Evolutionary conservation across 2,113 vertebrate species (phyloP), one percentile per base, ranked within the genome.

Genomic region (Coracopsis vasa): DNA sequence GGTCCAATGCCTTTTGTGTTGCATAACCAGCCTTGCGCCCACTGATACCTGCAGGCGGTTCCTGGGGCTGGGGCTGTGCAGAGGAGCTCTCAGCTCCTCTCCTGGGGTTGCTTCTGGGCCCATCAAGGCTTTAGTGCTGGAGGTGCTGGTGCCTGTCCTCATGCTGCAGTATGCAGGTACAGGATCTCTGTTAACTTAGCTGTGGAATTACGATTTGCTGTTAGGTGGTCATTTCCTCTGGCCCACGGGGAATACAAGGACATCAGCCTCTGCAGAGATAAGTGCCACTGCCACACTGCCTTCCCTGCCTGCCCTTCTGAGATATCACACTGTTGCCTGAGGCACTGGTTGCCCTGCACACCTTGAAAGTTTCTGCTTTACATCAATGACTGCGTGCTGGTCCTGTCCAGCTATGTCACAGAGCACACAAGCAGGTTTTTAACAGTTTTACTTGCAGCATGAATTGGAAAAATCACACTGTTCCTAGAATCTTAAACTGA

Each of bases 21-120:
- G 25, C 6, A 1, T 60, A 54, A 54, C 25, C 15, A 69, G 47
- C 45, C 28, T 44, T 25, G 47, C 0, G 0, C 31, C 1, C 0
- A 21, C 18, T 37, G 70, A 54, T 23, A 45, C 17, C 25, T 35
- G 14, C 0, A 3, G 15, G 10, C 54, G 11, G 9, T 6, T 60
- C 14, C 4, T 11, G 58, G 42, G 37, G 23, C 23, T 58, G 37
- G 16, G 31, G 37, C 61, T 66, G 23, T 47, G 39, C n/a, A 42
- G 72, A 37, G 0, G 3, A 82, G 23, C 13, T 80, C 54, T 80
- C 5, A 2, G 11, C 17, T 79, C 61, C 41, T 72, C 11, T 75
- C 17, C 39, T 39, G n/a, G 50, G 13, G 2, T 11, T 85, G 35
- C 24, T 62, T 62, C 54, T 23, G 70, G 70, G 41, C 12, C n/a